Conservation (phyloP, 2,113 vertebrate genomes). For the Rattus norvegicus region DNA sequence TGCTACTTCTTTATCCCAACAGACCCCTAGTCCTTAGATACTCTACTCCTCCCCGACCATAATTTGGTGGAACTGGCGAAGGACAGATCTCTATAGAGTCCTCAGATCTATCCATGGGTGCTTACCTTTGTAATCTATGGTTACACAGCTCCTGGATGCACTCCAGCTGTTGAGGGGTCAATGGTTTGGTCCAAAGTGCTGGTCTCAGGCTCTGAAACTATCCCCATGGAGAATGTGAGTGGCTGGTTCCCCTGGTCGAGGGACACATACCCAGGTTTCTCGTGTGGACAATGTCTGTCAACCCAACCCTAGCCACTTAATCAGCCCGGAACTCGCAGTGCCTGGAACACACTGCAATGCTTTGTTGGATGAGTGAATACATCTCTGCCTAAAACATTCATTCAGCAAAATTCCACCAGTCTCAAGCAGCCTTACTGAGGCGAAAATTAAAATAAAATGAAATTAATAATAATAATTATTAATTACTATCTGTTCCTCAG, state of each 20-base stretch:
- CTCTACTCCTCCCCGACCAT: not conserved
- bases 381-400: not conserved
- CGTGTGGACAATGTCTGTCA: not conserved
- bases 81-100: not conserved
- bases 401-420: not conserved
- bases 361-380: not conserved
- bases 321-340: not conserved
- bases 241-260: not conserved
- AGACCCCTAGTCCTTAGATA: not conserved
- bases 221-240: conserved; percentile 67
- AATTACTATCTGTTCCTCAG: not conserved
- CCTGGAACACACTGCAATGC: not conserved
- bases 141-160: conserved; percentile 89
- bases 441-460: not conserved
- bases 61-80: not conserved
- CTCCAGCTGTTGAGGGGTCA: conserved; percentile 82
- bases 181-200: conserved; percentile 72
- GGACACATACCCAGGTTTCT: not conserved
- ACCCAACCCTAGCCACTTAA: not conserved
- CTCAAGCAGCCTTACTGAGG: not conserved
- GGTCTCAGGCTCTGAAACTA: conserved; percentile 91
- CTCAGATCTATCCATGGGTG: not conserved
- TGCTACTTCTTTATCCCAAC: not conserved
- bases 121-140: conserved; percentile 91
- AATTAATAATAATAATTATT: not conserved